These are phyloP conservation scores for Albula glossodonta DNA, from an alignment of 2,113 vertebrate species.

Conservation along the genomic window DNA sequence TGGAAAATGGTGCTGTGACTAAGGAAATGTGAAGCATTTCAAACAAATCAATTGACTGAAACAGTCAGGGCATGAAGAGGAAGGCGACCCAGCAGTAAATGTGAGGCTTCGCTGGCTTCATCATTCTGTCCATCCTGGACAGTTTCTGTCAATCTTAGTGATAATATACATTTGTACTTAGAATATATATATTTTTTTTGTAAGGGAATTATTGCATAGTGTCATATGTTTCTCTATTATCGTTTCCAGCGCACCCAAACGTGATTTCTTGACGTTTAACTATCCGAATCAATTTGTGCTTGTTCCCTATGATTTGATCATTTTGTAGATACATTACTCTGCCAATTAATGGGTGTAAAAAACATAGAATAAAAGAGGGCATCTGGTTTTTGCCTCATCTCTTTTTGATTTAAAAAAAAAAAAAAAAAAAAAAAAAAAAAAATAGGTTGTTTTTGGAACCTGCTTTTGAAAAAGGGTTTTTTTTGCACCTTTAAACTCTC, in stretches of 20 bases:
- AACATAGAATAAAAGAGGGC: neutral
- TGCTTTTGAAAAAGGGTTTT: conserved; percentile 45
- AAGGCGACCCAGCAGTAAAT: neutral
- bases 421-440: neutral
- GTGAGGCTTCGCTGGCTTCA: neutral
- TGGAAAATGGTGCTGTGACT: neutral
- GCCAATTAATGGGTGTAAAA: neutral
- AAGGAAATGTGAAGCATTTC: neutral
- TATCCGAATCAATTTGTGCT: neutral
- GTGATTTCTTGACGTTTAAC: no score
- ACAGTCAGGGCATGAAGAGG: neutral
- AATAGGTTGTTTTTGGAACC: neutral
- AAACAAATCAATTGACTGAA: neutral
- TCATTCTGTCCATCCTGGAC: no score
- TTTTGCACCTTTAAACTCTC: conserved; percentile 58
- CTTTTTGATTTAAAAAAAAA: neutral
- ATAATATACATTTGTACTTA: no score
- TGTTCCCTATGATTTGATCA: neutral
- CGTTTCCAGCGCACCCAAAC: no score
- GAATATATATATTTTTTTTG: no score
- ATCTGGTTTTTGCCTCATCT: conserved; percentile 18
- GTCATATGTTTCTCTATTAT: neutral
- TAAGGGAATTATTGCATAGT: neutral
- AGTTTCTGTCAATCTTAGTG: no score
- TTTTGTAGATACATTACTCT: neutral